Base-by-base conservation (phyloP, 2,888 invertebrate species). In the Liopterus haemorrhoidalis region DNA sequence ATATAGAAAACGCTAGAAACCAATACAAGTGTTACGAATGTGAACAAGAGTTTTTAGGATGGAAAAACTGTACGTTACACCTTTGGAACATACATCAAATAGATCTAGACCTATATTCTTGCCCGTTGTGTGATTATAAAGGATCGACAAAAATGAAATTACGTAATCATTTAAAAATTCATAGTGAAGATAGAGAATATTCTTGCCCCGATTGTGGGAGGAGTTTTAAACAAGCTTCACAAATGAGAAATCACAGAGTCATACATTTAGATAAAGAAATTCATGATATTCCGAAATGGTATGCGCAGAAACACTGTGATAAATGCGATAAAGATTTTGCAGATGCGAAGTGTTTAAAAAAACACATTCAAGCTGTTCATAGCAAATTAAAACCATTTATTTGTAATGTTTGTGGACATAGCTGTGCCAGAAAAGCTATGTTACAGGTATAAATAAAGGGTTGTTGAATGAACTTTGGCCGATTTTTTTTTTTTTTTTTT, bases 391-490 rank as follows among this genome's bases (percentile, higher is more conserved):
- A 82, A 54, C 83, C 82, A 0, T 86, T 80, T 54, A 78, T 79
- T 21, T 87, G 87, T 58, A 79, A 76, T 55, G 79, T 82, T 40
- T 87, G 87, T 61, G 81, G 80, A 6, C 81, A 85, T 58, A 76
- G 81, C 52, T 78, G 81, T 16, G 76, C 84, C 0, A 69, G 84
- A 31, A 85, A 85, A 57, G 76, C 82, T 3, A 81, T 82, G 72
- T 62, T 85, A 41, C 73, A 73, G 56, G 75, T 74, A 61, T 58
- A 62, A 36, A 19, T n/a, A n/a, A n/a, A n/a, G n/a, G n/a, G n/a
- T n/a, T n/a, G n/a, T n/a, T n/a, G n/a, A n/a, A n/a, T n/a, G n/a
- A n/a, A n/a, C n/a, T n/a, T n/a, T n/a, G n/a, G n/a, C n/a, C n/a
- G n/a, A n/a, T n/a, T n/a, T n/a, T n/a, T n/a, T n/a, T n/a, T n/a